Evolutionary conservation across 2,113 vertebrate species (phyloP).

Genomic region (Nematolebias whitei): DNA sequence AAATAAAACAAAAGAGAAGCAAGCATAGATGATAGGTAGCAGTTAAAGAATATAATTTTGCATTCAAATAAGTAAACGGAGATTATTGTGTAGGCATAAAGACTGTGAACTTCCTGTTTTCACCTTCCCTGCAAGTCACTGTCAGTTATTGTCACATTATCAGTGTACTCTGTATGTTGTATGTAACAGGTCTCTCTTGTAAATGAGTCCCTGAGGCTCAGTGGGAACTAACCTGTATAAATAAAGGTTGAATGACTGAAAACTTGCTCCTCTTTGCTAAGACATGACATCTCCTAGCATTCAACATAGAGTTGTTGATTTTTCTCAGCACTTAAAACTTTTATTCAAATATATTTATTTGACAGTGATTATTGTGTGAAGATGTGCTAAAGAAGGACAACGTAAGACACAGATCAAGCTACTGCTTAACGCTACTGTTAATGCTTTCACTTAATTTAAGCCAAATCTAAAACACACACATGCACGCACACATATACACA

Average conservation of each 20-base stretch:
- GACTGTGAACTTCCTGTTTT: constrained; percentile 17
- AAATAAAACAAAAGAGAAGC: neutral
- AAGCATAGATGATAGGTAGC: neutral
- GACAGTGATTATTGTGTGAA: constrained; percentile 12
- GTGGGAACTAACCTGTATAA: too few species aligned
- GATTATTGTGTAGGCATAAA: constrained; percentile 8
- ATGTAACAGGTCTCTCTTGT: too few species aligned
- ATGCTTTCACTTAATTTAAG: neutral
- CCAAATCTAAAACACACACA: too few species aligned
- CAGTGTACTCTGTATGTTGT: too few species aligned
- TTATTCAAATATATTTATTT: constrained; percentile 57
- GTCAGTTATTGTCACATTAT: too few species aligned
- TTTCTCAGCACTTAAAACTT: constrained; percentile 53
- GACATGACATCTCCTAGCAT: constrained; percentile 56
- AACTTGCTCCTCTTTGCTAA: constrained; percentile 45
- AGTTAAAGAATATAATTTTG: constrained; percentile 1
- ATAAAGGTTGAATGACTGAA: too few species aligned
- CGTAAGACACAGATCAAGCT: neutral
- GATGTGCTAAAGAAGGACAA: neutral
- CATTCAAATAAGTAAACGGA: constrained; percentile 21
- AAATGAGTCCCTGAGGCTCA: too few species aligned
- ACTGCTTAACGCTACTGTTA: too few species aligned
- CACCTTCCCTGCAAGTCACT: constrained; percentile 44
- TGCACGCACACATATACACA: too few species aligned
- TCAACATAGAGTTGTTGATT: constrained; percentile 63